A percentile compares a stretch with the other conserved stretches of the same genome.
Evolutionary conservation across 2,113 vertebrate species (phyloP).

Genomic region (Rutilus rutilus): DNA sequence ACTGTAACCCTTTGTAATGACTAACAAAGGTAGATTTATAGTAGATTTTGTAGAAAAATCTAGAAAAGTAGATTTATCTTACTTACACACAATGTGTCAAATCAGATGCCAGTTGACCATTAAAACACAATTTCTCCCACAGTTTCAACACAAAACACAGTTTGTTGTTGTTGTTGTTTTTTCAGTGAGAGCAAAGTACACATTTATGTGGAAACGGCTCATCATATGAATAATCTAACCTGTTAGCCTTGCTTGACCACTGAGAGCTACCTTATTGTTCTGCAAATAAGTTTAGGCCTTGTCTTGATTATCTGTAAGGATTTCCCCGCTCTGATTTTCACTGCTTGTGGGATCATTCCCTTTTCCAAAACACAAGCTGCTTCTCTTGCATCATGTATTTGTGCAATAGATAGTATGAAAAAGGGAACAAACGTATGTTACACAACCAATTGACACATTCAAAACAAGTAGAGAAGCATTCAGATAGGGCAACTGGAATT

Average conservation of each 20-base stretch:
- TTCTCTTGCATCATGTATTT: not conserved
- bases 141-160: not conserved
- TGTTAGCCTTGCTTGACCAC: not conserved
- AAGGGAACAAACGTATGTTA: not conserved
- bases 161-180: not conserved
- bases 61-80: too few species aligned
- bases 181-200: not conserved
- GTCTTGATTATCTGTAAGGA: not conserved
- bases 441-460: not conserved
- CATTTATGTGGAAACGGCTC: not conserved
- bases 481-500: not conserved
- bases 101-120: not conserved
- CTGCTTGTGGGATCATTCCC: not conserved
- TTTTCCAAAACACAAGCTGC: not conserved
- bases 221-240: not conserved
- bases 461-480: constrained; percentile 1
- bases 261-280: not conserved
- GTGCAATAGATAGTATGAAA: not conserved
- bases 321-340: not conserved
- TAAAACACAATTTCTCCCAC: not conserved
- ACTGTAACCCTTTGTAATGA: not conserved
- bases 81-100: not conserved
- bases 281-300: not conserved
- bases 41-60: too few species aligned
- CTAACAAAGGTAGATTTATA: not conserved